Evolutionary conservation across 1,140 invertebrate genomes (phyloP), one percentile per base, ranked within the genome.

Genomic region (Drosophila ogumai): DNA sequence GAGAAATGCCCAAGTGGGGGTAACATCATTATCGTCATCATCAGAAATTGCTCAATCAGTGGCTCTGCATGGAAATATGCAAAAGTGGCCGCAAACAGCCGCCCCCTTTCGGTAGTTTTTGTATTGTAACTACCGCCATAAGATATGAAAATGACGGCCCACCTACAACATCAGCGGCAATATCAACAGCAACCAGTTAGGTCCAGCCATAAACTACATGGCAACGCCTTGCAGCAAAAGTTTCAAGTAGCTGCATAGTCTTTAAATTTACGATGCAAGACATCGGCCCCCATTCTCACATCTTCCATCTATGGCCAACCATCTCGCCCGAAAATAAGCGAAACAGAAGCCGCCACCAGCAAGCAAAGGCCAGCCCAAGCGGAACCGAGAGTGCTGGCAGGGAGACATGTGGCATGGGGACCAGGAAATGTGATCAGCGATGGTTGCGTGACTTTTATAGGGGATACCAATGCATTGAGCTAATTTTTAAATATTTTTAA

Each of bases 211-310:
- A 81, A 81, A 81, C 72, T 81, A 81, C 65, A 54, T 65, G 79
- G 78, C 55, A 75, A 81, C 79, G 79, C 79, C 80, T 82, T 79
- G 75, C 79, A 77, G 73, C 52, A 66, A 72, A 79, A 67, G 61
- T 84, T 84, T 84, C 75, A 73, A 84, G 81, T 84, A 79, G 81
- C 76, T 81, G 79, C 81, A 84, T 76, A 79, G 81, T 79, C 81
- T 84, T 82, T 82, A 84, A 84, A 84, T 84, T 84, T 84, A 84
- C 80, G 80, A 82, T 69, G 75, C 69, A 64, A 58, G 61, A 55
- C 72, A 65, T 43, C 10, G 49, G 49, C 28, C 41, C 79, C 73
- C 38, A 13, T 65, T 65, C 40, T 13, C 7, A 32, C 34, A 56
- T 31, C 34, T 7, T 8, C 49, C 40, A 28, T n/a, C 47, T 25